phyloP scores from a whole-genome alignment of 23 tunicate species.

The Aplidium turbinatum region DNA sequence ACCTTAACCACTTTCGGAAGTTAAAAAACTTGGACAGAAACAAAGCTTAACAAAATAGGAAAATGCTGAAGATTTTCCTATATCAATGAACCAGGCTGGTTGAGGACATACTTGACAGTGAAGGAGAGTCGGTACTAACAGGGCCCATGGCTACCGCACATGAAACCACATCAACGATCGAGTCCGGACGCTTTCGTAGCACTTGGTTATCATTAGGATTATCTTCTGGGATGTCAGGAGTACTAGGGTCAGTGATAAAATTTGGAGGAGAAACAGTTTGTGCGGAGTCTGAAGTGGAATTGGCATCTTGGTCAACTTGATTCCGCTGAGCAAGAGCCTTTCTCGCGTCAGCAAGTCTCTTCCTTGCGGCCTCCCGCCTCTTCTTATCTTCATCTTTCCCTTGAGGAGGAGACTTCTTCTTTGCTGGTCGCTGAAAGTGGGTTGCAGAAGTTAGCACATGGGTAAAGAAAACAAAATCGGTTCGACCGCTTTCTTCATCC shows the following conservation, averaged over 20 bases:
- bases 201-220: not conserved
- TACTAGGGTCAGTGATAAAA: not conserved
- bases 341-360: conserved; percentile 74
- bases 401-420: conserved; percentile 18
- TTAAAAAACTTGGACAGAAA: no score
- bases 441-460: not conserved
- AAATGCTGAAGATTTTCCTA: no score
- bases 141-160: conserved; percentile 23
- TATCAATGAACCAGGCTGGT: conserved; percentile 29
- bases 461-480: not conserved
- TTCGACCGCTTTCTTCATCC: no score
- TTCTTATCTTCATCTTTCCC: conserved; percentile 67
- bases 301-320: conserved; percentile 8
- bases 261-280: not conserved
- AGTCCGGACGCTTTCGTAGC: conserved; percentile 8
- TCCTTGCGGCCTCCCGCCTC: conserved; percentile 77
- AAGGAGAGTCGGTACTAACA: conserved; percentile 8
- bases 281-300: not conserved
- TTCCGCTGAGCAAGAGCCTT: conserved; percentile 51
- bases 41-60: no score
- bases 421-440: conserved; percentile 15
- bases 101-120: conserved; percentile 24
- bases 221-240: not conserved
- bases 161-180: conserved; percentile 27
- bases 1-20: no score